These are phyloP conservation scores for Nymphalis io DNA, from an alignment of 1,140 invertebrate genomes.

Conservation along the genomic window DNA sequence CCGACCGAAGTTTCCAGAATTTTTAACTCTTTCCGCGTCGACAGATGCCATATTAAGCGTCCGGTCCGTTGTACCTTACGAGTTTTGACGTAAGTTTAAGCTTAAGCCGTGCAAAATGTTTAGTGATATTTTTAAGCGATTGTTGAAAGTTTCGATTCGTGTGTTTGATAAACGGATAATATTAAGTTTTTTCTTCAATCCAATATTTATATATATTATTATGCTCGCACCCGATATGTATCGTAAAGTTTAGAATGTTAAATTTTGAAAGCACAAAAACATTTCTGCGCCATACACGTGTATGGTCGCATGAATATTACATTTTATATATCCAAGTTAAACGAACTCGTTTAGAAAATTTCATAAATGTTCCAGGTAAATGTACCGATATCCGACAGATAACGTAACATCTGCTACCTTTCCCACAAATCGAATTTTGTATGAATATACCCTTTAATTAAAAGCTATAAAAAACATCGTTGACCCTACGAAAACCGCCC, in stretches of 20 bases:
- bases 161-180: no score
- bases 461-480: slow-evolving; percentile 70
- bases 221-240: neutral
- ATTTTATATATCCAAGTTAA: slow-evolving; percentile 19
- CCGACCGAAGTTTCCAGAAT: slow-evolving; percentile 33
- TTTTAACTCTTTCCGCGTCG: slow-evolving; percentile 34
- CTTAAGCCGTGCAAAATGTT: neutral
- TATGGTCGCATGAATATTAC: slow-evolving; percentile 7
- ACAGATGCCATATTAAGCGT: slow-evolving; percentile 35
- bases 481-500: slow-evolving; percentile 58
- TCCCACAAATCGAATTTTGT: slow-evolving; percentile 36
- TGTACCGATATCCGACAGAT: slow-evolving; percentile 10
- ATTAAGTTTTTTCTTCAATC: no score
- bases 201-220: neutral
- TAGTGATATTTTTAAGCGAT: neutral
- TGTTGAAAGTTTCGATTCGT: neutral
- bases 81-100: slow-evolving; percentile 1
- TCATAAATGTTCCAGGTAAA: slow-evolving; percentile 26
- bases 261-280: slow-evolving; percentile 1
- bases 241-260: neutral
- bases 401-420: slow-evolving; percentile 23
- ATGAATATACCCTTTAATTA: slow-evolving; percentile 62
- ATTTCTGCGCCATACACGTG: neutral
- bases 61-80: slow-evolving; percentile 11
- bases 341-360: slow-evolving; percentile 16